Evolutionary conservation across 2,888 invertebrate genomes (phyloP).

Genomic region (Scrobipalpa costella): DNA sequence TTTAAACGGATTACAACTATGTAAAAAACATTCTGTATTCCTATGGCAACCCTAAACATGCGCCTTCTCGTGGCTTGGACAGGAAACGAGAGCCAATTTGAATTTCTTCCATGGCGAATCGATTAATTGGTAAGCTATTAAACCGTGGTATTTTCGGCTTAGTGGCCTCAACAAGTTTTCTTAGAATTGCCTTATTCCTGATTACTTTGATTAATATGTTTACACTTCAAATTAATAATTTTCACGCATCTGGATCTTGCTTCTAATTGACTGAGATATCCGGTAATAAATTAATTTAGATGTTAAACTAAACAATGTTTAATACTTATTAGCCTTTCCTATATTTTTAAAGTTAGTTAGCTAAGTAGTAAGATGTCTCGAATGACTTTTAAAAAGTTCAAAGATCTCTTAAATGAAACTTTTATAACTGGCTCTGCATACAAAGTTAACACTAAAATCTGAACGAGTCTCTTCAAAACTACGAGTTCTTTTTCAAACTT

Average conservation of each 20-base stretch:
- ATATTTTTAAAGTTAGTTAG: not conserved
- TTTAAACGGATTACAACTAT: no score
- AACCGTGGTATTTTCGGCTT: conserved; percentile 35
- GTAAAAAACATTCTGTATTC: not conserved
- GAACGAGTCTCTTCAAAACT: not conserved
- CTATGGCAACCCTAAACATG: not conserved
- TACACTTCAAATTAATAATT: not conserved
- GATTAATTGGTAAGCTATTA: conserved; percentile 63
- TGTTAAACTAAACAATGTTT: not conserved
- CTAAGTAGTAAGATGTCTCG: not conserved
- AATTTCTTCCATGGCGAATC: conserved; percentile 69
- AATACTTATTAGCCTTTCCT: not conserved
- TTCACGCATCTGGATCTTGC: not conserved
- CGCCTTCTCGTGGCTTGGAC: conserved; percentile 62
- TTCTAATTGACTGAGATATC: no score
- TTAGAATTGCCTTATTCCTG: not conserved
- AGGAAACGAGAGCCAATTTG: conserved; percentile 74
- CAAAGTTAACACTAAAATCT: not conserved
- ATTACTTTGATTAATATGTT: conserved; percentile 3
- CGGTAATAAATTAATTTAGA: no score
- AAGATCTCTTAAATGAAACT: conserved; percentile 5
- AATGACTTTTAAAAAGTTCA: conserved; percentile 24
- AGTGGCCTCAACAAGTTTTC: conserved; percentile 3
- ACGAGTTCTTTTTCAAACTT: not conserved
- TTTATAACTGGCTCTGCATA: conserved; percentile 6